Percentiles rank a stretch among this genome's conserved stretches.
Conservation (phyloP, 1,140 invertebrate species). For the Piezodorus guildinii region DNA sequence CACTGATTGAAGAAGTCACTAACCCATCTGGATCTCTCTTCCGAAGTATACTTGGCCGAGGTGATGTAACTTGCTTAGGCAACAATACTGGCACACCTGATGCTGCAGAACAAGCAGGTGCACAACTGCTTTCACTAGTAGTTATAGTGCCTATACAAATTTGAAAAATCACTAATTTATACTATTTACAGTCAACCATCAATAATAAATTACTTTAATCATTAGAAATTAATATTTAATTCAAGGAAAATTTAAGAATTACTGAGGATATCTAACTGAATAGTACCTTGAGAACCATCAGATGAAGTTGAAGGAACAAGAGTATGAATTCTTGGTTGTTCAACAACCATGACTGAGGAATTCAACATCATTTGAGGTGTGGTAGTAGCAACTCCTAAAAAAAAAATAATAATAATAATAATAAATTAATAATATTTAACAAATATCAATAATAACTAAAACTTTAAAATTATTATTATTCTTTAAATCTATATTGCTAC, state of each 20-base stretch:
- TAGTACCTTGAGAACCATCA: neutral
- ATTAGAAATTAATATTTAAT: too few species aligned
- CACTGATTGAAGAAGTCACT: slow-evolving; percentile 8
- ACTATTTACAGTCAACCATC: too few species aligned
- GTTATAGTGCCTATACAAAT: neutral
- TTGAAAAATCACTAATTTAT: too few species aligned
- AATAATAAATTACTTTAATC: too few species aligned
- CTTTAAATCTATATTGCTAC: too few species aligned
- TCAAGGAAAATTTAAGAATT: neutral
- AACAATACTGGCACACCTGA: slow-evolving; percentile 14
- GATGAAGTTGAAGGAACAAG: neutral
- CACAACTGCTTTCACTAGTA: neutral
- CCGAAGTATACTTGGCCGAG: slow-evolving; percentile 52
- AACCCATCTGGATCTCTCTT: slow-evolving; percentile 49
- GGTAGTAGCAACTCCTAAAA: slow-evolving; percentile 1
- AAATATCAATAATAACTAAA: too few species aligned
- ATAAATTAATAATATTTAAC: too few species aligned
- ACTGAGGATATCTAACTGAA: neutral
- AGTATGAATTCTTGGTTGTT: slow-evolving; percentile 11
- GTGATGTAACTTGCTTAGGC: slow-evolving; percentile 47
- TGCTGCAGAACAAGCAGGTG: neutral
- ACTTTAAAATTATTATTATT: too few species aligned
- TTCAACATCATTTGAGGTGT: slow-evolving; percentile 18
- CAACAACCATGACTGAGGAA: slow-evolving; percentile 28
- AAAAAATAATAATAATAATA: neutral